phyloP scores from a whole-genome alignment of 2,888 invertebrate genomes.

The Drosophila diplacantha region DNA sequence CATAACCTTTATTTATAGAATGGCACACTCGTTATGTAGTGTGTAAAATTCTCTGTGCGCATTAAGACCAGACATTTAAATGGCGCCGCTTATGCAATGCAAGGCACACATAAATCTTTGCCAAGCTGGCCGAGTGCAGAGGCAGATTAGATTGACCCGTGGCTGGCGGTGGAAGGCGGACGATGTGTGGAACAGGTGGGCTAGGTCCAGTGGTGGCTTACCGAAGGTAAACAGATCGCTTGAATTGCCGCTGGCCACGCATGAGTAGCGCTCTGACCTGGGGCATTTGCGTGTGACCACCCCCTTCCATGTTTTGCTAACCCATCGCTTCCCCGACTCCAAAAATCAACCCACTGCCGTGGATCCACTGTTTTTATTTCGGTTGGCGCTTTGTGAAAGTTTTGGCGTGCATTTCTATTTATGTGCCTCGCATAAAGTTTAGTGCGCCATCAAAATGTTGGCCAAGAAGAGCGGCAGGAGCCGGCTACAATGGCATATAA shows the following conservation, averaged over 20 bases:
- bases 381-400: conserved; percentile 39
- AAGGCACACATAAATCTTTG: conserved; percentile 62
- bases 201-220: conserved; percentile 9
- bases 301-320: background rate
- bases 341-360: conserved; percentile 13
- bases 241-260: conserved; percentile 36
- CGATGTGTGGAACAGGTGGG: conserved; percentile 5
- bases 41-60: background rate
- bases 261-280: conserved; percentile 15
- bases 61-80: conserved; percentile 51
- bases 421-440: conserved; percentile 66
- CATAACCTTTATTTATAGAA: background rate
- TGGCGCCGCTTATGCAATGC: conserved; percentile 63
- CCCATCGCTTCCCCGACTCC: background rate
- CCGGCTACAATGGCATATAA: conserved; percentile 29
- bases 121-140: conserved; percentile 44
- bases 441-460: conserved; percentile 57
- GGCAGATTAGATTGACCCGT: conserved; percentile 52
- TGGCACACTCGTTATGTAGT: background rate
- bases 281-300: conserved; percentile 31
- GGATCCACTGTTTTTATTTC: conserved; percentile 18
- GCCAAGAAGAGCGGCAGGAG: conserved; percentile 14
- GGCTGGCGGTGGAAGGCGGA: background rate
- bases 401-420: conserved; percentile 67
- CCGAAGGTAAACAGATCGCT: conserved; percentile 29